Base-by-base conservation (phyloP, 2,797 vertebrate genomes). In the Sebastes oblongus region DNA sequence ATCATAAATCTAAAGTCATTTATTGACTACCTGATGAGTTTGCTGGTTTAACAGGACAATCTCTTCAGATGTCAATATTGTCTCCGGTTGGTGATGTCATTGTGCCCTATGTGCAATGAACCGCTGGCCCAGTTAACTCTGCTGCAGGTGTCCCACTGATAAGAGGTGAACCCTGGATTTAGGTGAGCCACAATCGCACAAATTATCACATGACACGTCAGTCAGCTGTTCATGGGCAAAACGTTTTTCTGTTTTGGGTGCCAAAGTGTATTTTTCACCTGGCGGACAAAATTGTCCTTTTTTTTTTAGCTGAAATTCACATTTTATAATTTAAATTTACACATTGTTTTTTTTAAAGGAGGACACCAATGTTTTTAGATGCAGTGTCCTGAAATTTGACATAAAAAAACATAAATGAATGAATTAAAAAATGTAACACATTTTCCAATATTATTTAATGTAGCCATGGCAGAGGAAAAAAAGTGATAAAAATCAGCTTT, bases 141-240 rank as follows among this genome's bases (percentile, higher is more conserved):
- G 76, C 77, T 65, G 75, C 62, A 62, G 74, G 56, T 75, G 34
- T 85, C 55, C 68, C 12, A 77, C 78, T 91, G 93, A 95, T 94
- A 94, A 93, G 82, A 89, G 27, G 8, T 88, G 90, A 89, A 92
- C 92, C 80, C 84, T 94, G 90, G 83, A 84, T 89, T 65, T 82
- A 84, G 67, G 72, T 77, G 71, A 85, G 55, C n/a, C 54, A 79
- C 24, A 25, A 30, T 4, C 1, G 24, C 36, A 77, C 42, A 62
- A 61, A 74, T 32, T 24, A 71, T 75, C 27, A 46, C 8, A 32
- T 76, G 77, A 72, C 72, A 22, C 0, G 11, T 20, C 10, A 0
- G 14, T 34, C 59, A 22, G 46, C 24, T 29, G 18, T 24, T 3
- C 8, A 1, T n/a, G 25, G n/a, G 12, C 12, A 3, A 13, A 11